Evolutionary conservation across 1,140 invertebrate species (phyloP).

Genomic region (Bactericera cockerelli): DNA sequence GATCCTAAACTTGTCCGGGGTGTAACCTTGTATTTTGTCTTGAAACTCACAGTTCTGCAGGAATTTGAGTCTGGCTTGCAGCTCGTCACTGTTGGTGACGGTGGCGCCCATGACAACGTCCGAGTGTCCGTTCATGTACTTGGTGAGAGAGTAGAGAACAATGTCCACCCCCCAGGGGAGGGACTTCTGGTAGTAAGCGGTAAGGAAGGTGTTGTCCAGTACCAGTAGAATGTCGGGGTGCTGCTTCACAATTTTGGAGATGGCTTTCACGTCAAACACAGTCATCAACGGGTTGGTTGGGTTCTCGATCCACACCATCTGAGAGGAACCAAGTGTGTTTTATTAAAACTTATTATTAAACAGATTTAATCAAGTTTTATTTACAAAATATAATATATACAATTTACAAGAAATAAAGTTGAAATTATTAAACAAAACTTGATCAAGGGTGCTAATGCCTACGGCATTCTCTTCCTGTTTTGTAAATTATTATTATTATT

Average conservation of each 20-base stretch:
- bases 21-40: too few species aligned
- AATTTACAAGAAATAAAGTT: too few species aligned
- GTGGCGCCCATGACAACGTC: conserved; percentile 94
- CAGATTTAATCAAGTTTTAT: too few species aligned
- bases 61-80: conserved; percentile 59
- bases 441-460: too few species aligned
- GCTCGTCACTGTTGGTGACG: conserved; percentile 51
- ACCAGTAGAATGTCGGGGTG: conserved; percentile 60
- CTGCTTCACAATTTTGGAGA: conserved; percentile 45
- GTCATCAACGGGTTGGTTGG: conserved; percentile 96
- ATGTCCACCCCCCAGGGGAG: conserved; percentile 83
- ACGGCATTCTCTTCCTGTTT: too few species aligned
- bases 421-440: too few species aligned
- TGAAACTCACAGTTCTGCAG: conserved; percentile 80
- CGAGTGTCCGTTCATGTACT: conserved; percentile 97
- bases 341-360: too few species aligned
- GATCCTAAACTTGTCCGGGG: too few species aligned
- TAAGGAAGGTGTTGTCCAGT: conserved; percentile 95
- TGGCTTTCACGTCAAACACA: conserved; percentile 70
- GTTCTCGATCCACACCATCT: conserved; percentile 93
- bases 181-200: conserved; percentile 81
- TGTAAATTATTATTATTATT: too few species aligned
- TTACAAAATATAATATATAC: too few species aligned
- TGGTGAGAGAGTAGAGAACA: conserved; percentile 84
- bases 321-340: conserved; percentile 27